These are phyloP conservation scores for Ostrea edulis DNA, from an alignment of 1,140 invertebrate species.

Conservation along the genomic window DNA sequence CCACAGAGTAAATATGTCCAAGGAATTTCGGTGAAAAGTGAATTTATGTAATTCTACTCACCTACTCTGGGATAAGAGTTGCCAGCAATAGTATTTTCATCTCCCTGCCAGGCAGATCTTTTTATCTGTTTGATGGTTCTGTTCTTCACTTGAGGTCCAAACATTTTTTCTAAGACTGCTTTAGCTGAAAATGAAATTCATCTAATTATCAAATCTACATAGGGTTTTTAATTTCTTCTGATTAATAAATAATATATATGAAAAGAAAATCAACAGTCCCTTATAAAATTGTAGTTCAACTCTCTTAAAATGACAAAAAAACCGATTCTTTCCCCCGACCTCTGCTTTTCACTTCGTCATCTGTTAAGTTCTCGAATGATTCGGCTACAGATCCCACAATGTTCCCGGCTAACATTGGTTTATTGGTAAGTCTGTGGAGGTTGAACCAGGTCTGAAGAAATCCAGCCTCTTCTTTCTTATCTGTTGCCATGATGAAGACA, in stretches of 20 bases:
- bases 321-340: constrained; percentile 7
- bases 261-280: not conserved
- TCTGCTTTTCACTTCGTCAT: constrained; percentile 49
- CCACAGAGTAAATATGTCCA: no score
- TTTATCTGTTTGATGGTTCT: constrained; percentile 33
- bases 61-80: constrained; percentile 46
- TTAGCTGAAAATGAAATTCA: constrained; percentile 42
- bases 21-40: no score
- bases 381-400: constrained; percentile 38
- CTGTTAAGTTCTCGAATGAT: constrained; percentile 44
- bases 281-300: no score
- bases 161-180: constrained; percentile 42
- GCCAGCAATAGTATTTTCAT: constrained; percentile 27
- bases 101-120: constrained; percentile 49
- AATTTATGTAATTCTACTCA: not conserved
- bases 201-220: not conserved
- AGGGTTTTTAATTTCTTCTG: not conserved
- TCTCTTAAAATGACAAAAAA: not conserved
- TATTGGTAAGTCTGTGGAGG: constrained; percentile 33
- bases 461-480: constrained; percentile 37
- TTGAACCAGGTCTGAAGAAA: constrained; percentile 54
- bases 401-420: constrained; percentile 40
- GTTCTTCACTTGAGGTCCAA: constrained; percentile 49
- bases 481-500: constrained; percentile 61
- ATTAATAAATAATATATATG: no score